Conservation (phyloP, 2,797 vertebrate genomes). For the Muraenolepis orangiensis region DNA sequence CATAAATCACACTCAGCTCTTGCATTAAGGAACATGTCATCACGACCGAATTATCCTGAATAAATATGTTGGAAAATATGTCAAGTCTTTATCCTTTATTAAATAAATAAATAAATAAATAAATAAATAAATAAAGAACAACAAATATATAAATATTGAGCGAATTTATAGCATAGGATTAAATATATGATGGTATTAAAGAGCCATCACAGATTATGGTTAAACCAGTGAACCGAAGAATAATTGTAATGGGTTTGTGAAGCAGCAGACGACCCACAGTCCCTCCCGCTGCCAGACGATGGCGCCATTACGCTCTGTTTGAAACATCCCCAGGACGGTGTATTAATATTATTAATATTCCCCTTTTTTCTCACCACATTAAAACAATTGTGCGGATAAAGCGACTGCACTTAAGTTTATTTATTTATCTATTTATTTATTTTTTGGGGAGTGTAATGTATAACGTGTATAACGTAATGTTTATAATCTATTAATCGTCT, state of each 20-base stretch:
- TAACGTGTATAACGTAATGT: too few species aligned
- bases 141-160: not conserved
- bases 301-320: slow-evolving; percentile 85
- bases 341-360: not conserved
- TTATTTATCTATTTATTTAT: too few species aligned
- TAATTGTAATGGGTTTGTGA: slow-evolving; percentile 62
- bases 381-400: not conserved
- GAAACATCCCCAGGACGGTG: slow-evolving; percentile 46
- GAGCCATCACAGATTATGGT: slow-evolving; percentile 62
- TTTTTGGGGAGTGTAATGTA: not conserved
- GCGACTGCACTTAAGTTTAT: not conserved
- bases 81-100: not conserved
- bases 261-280: slow-evolving; percentile 64
- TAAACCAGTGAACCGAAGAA: slow-evolving; percentile 61
- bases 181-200: slow-evolving; percentile 47
- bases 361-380: not conserved
- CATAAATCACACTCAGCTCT: not conserved
- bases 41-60: not conserved
- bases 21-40: not conserved
- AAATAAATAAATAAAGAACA: too few species aligned
- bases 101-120: not conserved
- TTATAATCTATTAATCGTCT: too few species aligned
- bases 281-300: slow-evolving; percentile 80
- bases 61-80: not conserved
- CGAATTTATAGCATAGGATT: slow-evolving; percentile 24